Percentiles rank a stretch among this genome's conserved stretches.
Evolutionary conservation across 2,797 vertebrate genomes (phyloP).

Genomic region (Borostomias antarcticus): DNA sequence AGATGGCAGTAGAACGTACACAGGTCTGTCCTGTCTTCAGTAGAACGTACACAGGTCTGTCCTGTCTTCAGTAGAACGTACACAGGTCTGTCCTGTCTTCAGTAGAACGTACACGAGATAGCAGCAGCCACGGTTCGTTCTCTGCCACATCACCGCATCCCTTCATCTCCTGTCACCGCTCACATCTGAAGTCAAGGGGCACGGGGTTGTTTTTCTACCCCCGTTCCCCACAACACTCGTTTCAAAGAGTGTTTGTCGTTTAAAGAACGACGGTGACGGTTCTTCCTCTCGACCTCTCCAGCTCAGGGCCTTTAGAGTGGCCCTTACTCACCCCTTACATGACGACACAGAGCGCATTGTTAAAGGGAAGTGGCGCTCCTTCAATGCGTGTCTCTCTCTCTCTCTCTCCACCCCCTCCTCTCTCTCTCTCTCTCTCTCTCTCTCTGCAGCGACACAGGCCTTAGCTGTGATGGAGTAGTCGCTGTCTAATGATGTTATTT

Average conservation of each 20-base stretch:
- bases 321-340: not conserved
- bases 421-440: not conserved
- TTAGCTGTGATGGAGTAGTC: slow-evolving; percentile 3
- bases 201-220: not conserved
- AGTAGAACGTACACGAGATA: not conserved
- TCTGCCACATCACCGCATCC: not conserved
- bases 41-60: too few species aligned
- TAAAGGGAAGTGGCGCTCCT: not conserved
- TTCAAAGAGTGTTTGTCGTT: not conserved
- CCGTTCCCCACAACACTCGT: not conserved
- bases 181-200: slow-evolving; percentile 9
- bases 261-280: not conserved
- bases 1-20: too few species aligned
- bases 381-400: too few species aligned
- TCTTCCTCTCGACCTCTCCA: not conserved
- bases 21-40: too few species aligned
- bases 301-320: slow-evolving; percentile 2
- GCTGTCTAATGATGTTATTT: slow-evolving; percentile 13
- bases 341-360: not conserved
- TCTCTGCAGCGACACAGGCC: not conserved
- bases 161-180: not conserved
- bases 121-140: not conserved
- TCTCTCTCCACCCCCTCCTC: too few species aligned
- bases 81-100: too few species aligned
- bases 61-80: too few species aligned